Evolutionary conservation across 2,113 vertebrate species (phyloP).

Genomic region (Tiliqua scincoides): DNA sequence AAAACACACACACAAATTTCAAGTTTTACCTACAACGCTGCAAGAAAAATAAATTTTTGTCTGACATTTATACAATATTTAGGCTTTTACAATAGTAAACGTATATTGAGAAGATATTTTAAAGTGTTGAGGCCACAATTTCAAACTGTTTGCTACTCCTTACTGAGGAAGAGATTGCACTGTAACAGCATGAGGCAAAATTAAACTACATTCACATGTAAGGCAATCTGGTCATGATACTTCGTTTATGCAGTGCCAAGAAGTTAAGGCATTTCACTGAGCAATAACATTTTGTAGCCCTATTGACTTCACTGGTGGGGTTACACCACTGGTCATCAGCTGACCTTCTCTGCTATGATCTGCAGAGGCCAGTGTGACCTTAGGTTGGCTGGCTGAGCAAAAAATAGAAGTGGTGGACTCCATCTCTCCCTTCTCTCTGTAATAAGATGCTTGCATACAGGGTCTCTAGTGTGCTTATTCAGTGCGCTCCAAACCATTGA

Average conservation of each 20-base stretch:
- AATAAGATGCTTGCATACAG: background rate
- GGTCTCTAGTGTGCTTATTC: background rate
- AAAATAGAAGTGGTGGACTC: background rate
- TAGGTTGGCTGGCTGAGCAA: background rate
- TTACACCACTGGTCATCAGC: background rate
- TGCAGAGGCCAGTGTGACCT: background rate
- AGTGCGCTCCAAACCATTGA: background rate
- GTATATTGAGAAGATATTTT: constrained; percentile 47
- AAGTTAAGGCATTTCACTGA: background rate
- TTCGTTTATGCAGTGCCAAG: background rate
- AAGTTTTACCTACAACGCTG: constrained; percentile 70
- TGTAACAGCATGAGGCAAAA: constrained; percentile 34
- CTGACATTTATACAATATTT: constrained; percentile 54
- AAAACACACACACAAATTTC: constrained; percentile 70
- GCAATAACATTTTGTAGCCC: background rate
- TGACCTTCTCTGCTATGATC: background rate
- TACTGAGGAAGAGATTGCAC: constrained; percentile 12
- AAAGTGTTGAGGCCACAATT: constrained; percentile 47
- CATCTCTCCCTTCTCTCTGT: background rate
- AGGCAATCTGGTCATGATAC: constrained; percentile 41
- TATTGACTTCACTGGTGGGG: background rate
- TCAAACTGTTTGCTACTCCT: constrained; percentile 42
- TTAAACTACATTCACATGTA: constrained; percentile 55
- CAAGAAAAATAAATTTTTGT: constrained; percentile 50
- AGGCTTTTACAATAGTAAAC: constrained; percentile 11